phyloP scores from a whole-genome alignment of 2,888 invertebrate genomes.

The Drosophila niveifrons region DNA sequence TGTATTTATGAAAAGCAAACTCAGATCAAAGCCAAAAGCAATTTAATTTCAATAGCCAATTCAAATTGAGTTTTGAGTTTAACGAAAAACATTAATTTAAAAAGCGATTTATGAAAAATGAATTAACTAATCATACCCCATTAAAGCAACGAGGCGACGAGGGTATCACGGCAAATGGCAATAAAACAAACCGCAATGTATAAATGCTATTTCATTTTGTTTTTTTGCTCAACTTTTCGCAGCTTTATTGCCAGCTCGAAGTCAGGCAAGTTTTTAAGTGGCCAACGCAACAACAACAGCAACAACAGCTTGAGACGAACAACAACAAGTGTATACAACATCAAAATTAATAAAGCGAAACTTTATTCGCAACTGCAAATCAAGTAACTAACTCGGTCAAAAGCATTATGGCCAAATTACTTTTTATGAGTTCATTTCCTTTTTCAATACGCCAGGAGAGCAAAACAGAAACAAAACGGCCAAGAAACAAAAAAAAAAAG shows the following conservation, averaged over 20 bases:
- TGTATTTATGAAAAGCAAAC: constrained; percentile 26
- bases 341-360: constrained; percentile 80
- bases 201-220: constrained; percentile 36
- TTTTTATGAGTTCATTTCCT: constrained; percentile 80
- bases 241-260: constrained; percentile 50
- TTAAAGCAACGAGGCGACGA: background rate
- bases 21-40: constrained; percentile 51
- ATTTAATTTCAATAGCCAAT: constrained; percentile 31
- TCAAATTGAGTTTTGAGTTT: constrained; percentile 6
- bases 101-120: constrained; percentile 4
- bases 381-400: constrained; percentile 79
- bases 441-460: constrained; percentile 60
- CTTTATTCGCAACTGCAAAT: constrained; percentile 81
- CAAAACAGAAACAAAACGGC: constrained; percentile 19
- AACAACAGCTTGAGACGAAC: constrained; percentile 8
- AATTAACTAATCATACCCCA: background rate
- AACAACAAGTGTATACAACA: constrained; percentile 49
- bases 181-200: constrained; percentile 25
- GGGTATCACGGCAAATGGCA: constrained; percentile 7
- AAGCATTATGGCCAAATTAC: constrained; percentile 80
- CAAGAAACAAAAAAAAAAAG: constrained; percentile 1
- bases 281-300: constrained; percentile 12
- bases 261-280: constrained; percentile 69
- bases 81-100: background rate
- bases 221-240: constrained; percentile 43